phyloP scores from a whole-genome alignment of 1,140 invertebrate species.

The Solen grandis region DNA sequence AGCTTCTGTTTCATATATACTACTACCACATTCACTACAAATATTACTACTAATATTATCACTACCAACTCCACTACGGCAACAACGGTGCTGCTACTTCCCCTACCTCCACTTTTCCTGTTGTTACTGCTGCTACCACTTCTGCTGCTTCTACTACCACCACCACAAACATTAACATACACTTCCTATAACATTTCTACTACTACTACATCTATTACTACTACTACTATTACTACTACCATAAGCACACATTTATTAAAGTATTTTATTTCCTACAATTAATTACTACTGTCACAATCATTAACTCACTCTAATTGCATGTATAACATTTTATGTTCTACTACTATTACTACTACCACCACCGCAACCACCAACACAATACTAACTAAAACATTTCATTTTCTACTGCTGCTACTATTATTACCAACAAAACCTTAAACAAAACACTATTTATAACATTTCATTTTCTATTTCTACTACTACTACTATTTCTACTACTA shows the following conservation, averaged over 20 bases:
- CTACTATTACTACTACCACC: conserved; percentile 1
- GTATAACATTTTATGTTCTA: too few species aligned
- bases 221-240: conserved; percentile 14
- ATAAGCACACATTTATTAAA: too few species aligned
- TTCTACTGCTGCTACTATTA: conserved; percentile 5
- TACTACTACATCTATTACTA: conserved; percentile 7
- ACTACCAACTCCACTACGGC: conserved; percentile 5
- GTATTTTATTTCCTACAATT: too few species aligned
- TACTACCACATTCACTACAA: conserved; percentile 5
- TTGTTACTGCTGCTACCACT: conserved; percentile 2
- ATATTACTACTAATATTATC: conserved; percentile 4
- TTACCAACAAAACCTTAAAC: neutral
- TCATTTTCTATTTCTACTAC: conserved; percentile 8
- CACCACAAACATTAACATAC: neutral
- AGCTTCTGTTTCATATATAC: too few species aligned
- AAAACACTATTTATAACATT: too few species aligned
- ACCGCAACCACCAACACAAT: neutral
- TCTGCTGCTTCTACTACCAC: neutral
- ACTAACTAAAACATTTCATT: neutral
- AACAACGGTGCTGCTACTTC: conserved; percentile 1
- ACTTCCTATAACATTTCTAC: neutral
- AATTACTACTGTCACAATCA: too few species aligned
- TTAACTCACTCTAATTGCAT: too few species aligned
- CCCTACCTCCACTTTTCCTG: neutral
- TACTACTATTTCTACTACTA: conserved; percentile 6